A percentile compares a stretch with the other conserved stretches of the same genome.
These are phyloP conservation scores for Pseudochromis fuscus DNA, from an alignment of 2,797 vertebrate genomes.

Conservation along the genomic window DNA sequence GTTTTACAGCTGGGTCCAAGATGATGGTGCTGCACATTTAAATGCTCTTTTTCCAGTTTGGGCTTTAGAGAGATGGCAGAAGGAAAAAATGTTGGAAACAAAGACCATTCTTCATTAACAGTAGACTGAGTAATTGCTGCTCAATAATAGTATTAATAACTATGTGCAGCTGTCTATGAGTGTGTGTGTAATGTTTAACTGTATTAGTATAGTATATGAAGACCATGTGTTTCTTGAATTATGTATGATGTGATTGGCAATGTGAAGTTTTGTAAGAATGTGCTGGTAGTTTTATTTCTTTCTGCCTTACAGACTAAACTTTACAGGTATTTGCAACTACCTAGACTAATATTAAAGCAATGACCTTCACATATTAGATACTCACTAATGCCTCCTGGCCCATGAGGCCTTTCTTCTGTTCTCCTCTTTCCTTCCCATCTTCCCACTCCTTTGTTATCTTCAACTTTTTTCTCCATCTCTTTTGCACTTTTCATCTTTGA, in stretches of 20 bases:
- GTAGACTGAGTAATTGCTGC: neutral
- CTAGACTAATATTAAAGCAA: conserved; percentile 1
- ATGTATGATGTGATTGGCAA: neutral
- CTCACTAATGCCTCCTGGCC: conserved; percentile 29
- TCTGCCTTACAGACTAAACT: neutral
- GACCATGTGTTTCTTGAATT: neutral
- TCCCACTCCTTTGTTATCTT: conserved; percentile 4
- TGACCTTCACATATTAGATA: neutral
- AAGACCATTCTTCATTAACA: no score
- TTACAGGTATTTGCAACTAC: neutral
- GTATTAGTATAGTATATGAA: neutral
- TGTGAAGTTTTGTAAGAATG: conserved; percentile 1
- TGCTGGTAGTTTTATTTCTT: neutral
- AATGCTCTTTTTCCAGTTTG: no score
- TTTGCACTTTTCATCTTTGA: conserved; percentile 2
- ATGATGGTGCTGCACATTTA: no score
- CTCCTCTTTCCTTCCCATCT: conserved; percentile 7
- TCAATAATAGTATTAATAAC: neutral
- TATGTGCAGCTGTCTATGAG: neutral
- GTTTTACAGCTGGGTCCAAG: no score
- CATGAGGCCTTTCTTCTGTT: conserved; percentile 28
- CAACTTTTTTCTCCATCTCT: conserved; percentile 7
- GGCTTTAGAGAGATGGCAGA: no score
- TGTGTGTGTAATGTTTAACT: no score
- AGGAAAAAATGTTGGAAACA: no score